phyloP scores from a whole-genome alignment of 2,888 invertebrate genomes.

The Cephus sareptanus region DNA sequence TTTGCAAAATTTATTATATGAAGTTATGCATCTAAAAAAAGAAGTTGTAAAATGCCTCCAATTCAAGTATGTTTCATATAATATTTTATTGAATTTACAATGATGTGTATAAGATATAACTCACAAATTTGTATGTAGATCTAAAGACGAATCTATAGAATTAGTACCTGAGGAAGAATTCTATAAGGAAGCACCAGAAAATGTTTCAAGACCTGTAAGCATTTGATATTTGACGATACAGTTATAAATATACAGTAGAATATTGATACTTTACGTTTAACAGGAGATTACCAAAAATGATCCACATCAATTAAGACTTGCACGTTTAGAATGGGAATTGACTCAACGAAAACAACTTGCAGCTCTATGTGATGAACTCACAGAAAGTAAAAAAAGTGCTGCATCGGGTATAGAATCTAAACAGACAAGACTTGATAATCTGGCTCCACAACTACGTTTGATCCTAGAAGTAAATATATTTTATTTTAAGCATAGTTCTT shows the following conservation, averaged over 20 bases:
- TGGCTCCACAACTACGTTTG: conserved; percentile 81
- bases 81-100: not conserved
- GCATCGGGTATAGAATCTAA: conserved; percentile 80
- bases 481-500: not conserved
- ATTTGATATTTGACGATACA: not conserved
- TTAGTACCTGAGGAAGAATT: conserved; percentile 87
- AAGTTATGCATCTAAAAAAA: conserved; percentile 91
- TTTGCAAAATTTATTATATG: conserved; percentile 93
- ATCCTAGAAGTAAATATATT: conserved; percentile 71
- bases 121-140: conserved; percentile 67
- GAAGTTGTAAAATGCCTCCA: conserved; percentile 96
- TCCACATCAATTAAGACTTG: conserved; percentile 84
- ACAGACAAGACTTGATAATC: conserved; percentile 80
- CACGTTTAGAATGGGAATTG: conserved; percentile 91
- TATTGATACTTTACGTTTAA: conserved; percentile 32
- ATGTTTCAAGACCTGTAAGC: conserved; percentile 76
- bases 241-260: conserved; percentile 1
- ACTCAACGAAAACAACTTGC: conserved; percentile 87
- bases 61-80: conserved; percentile 76
- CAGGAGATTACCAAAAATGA: conserved; percentile 77
- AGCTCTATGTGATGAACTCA: conserved; percentile 78
- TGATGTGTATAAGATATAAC: not conserved
- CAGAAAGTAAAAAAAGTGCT: conserved; percentile 81
- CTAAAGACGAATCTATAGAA: conserved; percentile 93
- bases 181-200: conserved; percentile 80